A percentile compares a stretch with the other conserved stretches of the same genome.
These are phyloP conservation scores for Amphiura filiformis DNA, from an alignment of 35 echinoderm and acorn worm genomes.

Conservation along the genomic window DNA sequence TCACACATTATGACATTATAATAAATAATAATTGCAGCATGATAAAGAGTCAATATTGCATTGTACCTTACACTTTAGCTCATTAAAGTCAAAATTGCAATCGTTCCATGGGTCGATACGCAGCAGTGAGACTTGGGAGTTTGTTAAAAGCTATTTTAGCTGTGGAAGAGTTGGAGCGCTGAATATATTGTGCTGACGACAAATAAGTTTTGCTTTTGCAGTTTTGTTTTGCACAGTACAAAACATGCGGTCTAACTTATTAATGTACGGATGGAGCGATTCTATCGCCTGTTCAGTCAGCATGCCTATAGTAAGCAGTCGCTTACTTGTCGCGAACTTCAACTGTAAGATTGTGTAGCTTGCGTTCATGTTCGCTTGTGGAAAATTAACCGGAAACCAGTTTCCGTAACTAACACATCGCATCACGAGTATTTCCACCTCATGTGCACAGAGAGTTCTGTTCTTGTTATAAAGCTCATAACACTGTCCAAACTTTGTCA, in stretches of 20 bases:
- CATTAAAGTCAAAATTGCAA: too few species aligned
- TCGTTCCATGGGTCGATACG: too few species aligned
- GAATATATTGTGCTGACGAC: neutral
- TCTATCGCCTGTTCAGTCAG: neutral
- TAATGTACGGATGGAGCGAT: neutral
- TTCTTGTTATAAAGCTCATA: constrained; percentile 1
- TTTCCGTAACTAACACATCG: neutral
- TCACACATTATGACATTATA: too few species aligned
- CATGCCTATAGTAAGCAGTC: neutral
- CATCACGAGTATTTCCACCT: too few species aligned
- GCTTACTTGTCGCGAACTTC: neutral
- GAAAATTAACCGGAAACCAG: neutral
- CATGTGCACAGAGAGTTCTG: neutral
- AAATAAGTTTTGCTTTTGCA: neutral
- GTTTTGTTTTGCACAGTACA: neutral
- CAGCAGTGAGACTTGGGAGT: too few species aligned
- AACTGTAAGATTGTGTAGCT: neutral
- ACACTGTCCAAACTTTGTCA: neutral
- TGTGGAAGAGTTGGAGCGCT: neutral
- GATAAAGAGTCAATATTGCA: too few species aligned
- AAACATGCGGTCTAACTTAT: neutral
- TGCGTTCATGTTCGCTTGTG: neutral
- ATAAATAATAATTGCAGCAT: too few species aligned
- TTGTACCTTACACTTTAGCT: too few species aligned
- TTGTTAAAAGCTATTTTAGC: too few species aligned